Evolutionary conservation across 2,113 vertebrate species (phyloP).

Genomic region (Crypturellus undulatus): DNA sequence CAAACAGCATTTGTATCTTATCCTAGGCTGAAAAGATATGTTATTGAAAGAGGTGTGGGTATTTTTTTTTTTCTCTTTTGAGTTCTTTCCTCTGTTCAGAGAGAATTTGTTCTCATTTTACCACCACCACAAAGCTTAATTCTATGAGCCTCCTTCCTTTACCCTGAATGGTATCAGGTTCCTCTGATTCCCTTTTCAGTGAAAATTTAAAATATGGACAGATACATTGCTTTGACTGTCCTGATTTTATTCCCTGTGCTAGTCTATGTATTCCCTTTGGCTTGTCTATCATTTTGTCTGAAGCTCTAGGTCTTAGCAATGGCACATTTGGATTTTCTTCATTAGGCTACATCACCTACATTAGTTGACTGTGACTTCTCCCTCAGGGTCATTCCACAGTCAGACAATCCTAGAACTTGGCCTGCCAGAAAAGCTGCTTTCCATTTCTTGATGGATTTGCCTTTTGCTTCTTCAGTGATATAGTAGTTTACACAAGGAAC

Average conservation of each 20-base stretch:
- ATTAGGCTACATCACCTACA: background rate
- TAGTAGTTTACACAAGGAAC: background rate
- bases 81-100: background rate
- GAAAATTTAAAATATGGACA: background rate
- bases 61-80: background rate
- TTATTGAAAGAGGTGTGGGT: background rate
- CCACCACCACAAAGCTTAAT: background rate
- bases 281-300: background rate
- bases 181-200: background rate
- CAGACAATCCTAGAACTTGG: background rate
- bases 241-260: background rate
- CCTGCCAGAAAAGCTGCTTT: slow-evolving; percentile 26
- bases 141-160: background rate
- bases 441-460: background rate
- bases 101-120: background rate
- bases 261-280: background rate
- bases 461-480: background rate
- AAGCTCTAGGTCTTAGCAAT: background rate
- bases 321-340: background rate
- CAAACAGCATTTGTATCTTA: background rate
- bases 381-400: background rate
- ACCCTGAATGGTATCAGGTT: background rate
- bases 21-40: background rate
- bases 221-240: background rate
- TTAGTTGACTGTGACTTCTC: background rate